A percentile compares a stretch with the other conserved stretches of the same genome.
Conservation (phyloP, 2,797 vertebrate species). For the Sphaeramia orbicularis region DNA sequence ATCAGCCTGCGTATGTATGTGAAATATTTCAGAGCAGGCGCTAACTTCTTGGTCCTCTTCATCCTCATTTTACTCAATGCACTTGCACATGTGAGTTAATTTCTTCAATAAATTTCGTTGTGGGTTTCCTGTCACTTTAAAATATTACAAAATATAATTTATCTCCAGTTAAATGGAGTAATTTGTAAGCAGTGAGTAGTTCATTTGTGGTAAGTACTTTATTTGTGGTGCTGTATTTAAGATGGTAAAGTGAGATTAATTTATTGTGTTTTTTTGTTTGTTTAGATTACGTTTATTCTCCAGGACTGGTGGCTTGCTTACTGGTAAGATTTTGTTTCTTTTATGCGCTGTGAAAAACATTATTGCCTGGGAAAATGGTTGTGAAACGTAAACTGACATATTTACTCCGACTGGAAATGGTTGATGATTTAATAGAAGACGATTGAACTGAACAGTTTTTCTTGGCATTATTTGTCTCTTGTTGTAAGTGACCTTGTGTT, state of each 20-base stretch:
- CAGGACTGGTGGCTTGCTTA: conserved; percentile 95
- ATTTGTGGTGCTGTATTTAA: not conserved
- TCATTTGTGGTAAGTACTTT: not conserved
- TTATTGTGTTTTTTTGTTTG: conserved; percentile 34
- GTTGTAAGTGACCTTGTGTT: conserved; percentile 73
- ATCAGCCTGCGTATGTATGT: conserved; percentile 87
- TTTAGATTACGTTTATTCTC: conserved; percentile 88
- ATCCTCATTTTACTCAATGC: conserved; percentile 86
- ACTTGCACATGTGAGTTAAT: conserved; percentile 86
- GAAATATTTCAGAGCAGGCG: conserved; percentile 90
- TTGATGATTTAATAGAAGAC: conserved; percentile 52
- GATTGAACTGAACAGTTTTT: conserved; percentile 46
- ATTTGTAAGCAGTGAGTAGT: not conserved
- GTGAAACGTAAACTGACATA: conserved; percentile 14
- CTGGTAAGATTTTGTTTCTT: conserved; percentile 85
- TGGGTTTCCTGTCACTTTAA: not conserved
- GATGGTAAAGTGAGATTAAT: not conserved
- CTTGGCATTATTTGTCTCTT: conserved; percentile 53
- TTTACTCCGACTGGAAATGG: conserved; percentile 51
- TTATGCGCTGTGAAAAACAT: conserved; percentile 15
- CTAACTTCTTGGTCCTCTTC: conserved; percentile 84
- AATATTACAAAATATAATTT: conserved; percentile 1
- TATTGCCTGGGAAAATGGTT: conserved; percentile 16
- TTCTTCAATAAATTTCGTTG: conserved; percentile 7
- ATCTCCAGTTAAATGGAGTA: not conserved